A percentile compares a stretch with the other conserved stretches of the same genome.
These are phyloP conservation scores for Doryteuthis pealeii DNA, from an alignment of 1,140 invertebrate species.

Conservation along the genomic window DNA sequence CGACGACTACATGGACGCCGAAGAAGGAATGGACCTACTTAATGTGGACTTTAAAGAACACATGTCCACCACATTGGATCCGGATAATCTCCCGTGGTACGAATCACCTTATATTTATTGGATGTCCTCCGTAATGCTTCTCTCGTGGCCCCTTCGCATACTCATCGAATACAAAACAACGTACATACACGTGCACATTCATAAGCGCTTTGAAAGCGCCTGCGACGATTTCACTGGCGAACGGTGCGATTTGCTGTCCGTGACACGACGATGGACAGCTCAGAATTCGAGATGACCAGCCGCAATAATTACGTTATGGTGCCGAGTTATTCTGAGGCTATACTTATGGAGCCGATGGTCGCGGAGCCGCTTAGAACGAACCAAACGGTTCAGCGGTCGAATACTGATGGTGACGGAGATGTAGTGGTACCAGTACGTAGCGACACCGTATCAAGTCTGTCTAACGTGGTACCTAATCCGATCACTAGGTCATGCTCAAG, in stretches of 20 bases:
- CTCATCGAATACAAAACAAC: constrained; percentile 84
- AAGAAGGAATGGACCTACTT: constrained; percentile 79
- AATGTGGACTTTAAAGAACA: constrained; percentile 71
- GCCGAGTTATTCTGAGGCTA: constrained; percentile 71
- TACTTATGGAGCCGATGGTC: constrained; percentile 66
- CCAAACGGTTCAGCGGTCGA: constrained; percentile 63
- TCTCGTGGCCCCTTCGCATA: constrained; percentile 82
- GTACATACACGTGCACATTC: constrained; percentile 74
- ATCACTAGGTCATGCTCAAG: too few species aligned
- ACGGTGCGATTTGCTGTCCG: constrained; percentile 64
- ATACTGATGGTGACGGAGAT: constrained; percentile 33
- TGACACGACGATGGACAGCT: constrained; percentile 66
- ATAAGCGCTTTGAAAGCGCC: constrained; percentile 65
- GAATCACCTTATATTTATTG: constrained; percentile 69
- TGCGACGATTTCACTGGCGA: constrained; percentile 67
- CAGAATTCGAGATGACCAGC: constrained; percentile 68
- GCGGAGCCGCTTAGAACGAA: constrained; percentile 17
- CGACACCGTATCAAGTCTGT: background rate
- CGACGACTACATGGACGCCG: constrained; percentile 88
- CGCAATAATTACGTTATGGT: constrained; percentile 70
- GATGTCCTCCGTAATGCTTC: constrained; percentile 73
- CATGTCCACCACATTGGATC: constrained; percentile 70
- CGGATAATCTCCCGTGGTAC: constrained; percentile 70
- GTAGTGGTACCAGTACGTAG: constrained; percentile 18
- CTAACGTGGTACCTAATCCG: background rate